phyloP scores from a whole-genome alignment of 1,140 invertebrate species.

The Papilio glaucus region DNA sequence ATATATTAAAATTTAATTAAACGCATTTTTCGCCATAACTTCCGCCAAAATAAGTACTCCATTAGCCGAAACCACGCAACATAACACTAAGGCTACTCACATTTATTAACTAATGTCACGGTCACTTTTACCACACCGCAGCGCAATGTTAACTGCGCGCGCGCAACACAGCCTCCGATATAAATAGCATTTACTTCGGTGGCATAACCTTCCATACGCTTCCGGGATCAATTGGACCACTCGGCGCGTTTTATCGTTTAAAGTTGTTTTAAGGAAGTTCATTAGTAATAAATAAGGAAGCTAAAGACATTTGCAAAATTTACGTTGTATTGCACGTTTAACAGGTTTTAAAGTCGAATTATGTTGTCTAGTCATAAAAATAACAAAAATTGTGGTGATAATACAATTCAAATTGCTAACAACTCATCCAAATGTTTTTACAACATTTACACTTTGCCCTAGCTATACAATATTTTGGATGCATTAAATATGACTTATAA shows the following conservation, averaged over 20 bases:
- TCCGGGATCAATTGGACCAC: constrained; percentile 47
- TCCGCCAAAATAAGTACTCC: background rate
- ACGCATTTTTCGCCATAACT: background rate
- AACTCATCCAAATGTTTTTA: background rate
- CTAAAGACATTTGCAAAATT: constrained; percentile 14
- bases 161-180: constrained; percentile 43
- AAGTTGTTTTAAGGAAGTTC: constrained; percentile 17
- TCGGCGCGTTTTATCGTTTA: background rate
- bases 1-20: background rate
- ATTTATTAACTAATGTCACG: constrained; percentile 49
- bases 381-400: no score
- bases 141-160: constrained; percentile 51
- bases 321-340: background rate
- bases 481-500: no score
- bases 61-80: background rate
- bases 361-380: no score
- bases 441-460: no score
- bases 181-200: constrained; percentile 53
- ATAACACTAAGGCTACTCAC: constrained; percentile 29
- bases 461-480: no score
- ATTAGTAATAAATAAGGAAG: constrained; percentile 24
- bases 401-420: no score
- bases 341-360: background rate
- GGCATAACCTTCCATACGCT: constrained; percentile 54
- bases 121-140: constrained; percentile 41